Base-by-base conservation (phyloP, 2,113 vertebrate genomes). In the Hippocampus abdominalis region DNA sequence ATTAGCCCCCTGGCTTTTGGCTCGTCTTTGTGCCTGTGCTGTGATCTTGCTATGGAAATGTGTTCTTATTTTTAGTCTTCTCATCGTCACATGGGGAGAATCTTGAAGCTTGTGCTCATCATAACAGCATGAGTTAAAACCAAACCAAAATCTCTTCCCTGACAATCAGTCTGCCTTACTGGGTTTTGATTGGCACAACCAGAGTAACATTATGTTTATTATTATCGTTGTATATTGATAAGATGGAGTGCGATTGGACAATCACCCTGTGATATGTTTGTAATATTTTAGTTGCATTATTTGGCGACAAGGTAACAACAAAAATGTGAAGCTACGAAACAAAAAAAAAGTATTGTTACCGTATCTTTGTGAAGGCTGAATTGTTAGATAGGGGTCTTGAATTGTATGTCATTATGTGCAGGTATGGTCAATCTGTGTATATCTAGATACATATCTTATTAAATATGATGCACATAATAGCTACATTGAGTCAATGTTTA, bases 81-180 rank as follows among this genome's bases (percentile, higher is more conserved):
- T 36, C 66, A 77, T 90, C 32, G 5, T 36, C 86, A 90, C 89
- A 91, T 84, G 88, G 44, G 53, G 42, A 66, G 66, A 74, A 9
- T 77, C 87, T 73, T 18, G 23, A 51, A 83, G 82, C 83, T 72
- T 62, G 68, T 3, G 21, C 2, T 62, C 71, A 70, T 75, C 6
- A 56, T 57, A 56, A 39, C 21, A 76, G 53, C 62, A 25, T 73
- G 63, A 56, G 61, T 18, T 66, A 42, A 68, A 74, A 27, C 5
- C n/a, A 73, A 64, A 49, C 44, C 13, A n/a, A 72, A 68, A 39
- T 27, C 2, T 8, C 20, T 57, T 57, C 27, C 54, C 25, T 16
- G 27, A 32, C 27, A 32, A 15, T 32, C 32, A 60, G 12, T n/a
- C 21, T 53, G 51, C 51, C 51, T 53, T 53, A 15, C 3, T 23